phyloP scores from a whole-genome alignment of 2,888 invertebrate genomes.

The Phaonia tiefii region DNA sequence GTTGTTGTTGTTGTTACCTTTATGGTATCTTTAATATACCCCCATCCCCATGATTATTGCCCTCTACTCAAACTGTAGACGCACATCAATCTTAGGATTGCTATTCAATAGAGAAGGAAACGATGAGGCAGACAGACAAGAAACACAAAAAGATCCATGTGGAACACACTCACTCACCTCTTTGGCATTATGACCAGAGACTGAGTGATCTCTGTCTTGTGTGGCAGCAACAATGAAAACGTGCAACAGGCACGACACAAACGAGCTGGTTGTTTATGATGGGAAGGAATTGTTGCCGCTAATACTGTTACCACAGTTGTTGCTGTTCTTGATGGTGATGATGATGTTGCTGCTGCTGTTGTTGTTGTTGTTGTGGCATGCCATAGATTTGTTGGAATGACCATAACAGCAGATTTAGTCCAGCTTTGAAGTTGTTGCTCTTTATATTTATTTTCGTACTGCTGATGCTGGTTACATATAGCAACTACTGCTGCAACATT shows the following conservation, averaged over 20 bases:
- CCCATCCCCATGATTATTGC: constrained; percentile 59
- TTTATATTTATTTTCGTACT: constrained; percentile 21
- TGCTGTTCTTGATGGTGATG: constrained; percentile 8
- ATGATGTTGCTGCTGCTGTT: constrained; percentile 12
- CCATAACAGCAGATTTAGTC: constrained; percentile 63
- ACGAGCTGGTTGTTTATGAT: constrained; percentile 52
- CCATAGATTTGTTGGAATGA: constrained; percentile 64
- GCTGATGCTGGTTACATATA: background rate
- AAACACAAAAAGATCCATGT: background rate
- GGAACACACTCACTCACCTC: too few species aligned
- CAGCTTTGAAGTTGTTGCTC: constrained; percentile 49
- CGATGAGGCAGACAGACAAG: background rate
- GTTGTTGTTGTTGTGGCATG: constrained; percentile 16
- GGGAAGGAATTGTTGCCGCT: constrained; percentile 52
- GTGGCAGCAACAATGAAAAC: constrained; percentile 59
- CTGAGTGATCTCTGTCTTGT: constrained; percentile 3
- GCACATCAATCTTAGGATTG: constrained; percentile 65
- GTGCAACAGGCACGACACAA: constrained; percentile 40
- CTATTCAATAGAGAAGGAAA: constrained; percentile 64
- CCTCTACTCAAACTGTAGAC: constrained; percentile 63
- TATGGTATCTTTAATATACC: background rate
- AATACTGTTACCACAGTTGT: constrained; percentile 32
- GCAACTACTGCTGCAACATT: background rate
- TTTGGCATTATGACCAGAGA: background rate
- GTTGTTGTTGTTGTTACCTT: constrained; percentile 9